Evolutionary conservation across 2,797 vertebrate species (phyloP), one percentile per base, ranked within the genome.

Genomic region (Astyanax mexicanus): DNA sequence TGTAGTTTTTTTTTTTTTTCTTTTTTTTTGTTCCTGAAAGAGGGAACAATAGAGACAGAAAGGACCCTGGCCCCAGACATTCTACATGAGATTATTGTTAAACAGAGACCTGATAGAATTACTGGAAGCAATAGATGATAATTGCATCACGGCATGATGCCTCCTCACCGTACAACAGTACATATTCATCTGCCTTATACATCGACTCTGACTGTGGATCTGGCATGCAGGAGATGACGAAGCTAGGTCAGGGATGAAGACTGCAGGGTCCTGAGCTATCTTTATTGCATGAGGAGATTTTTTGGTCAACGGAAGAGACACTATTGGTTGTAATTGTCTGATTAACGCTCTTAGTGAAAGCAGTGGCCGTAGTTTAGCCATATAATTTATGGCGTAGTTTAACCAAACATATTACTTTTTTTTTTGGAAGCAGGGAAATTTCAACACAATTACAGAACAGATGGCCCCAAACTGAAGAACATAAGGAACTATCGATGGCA

Each of bases 121-220:
- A 96, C 92, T 92, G 95, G 94, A 95, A 96, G 95, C 95, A 95
- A 97, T 96, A 95, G 94, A 96, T 96, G 94, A 96, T 97, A 97
- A 95, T 96, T 96, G 93, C 95, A 96, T 94, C 95, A 95, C 90
- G 92, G 90, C 93, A 95, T 95, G 92, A 92, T 93, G 95, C 94
- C 90, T 90, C 88, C 86, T 90, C 82, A 27, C 89, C 77, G 77
- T 92, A 92, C 90, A 89, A 70, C 89, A 86, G 81, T 89, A 90
- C 89, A 89, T 90, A 93, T 93, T 92, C 90, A 93, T 93, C 92
- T 91, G 81, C 84, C 88, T 92, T 93, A 90, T 89, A 89, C 91
- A 90, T 91, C 13, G 88, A 85, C 74, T 85, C 77, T 79, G 86
- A 88, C 84, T 88, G 79, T 86, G 85, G 83, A 90, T 83, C 86